These are phyloP conservation scores for Nothoprocta pentlandii DNA, from an alignment of 2,113 vertebrate genomes.

Conservation along the genomic window DNA sequence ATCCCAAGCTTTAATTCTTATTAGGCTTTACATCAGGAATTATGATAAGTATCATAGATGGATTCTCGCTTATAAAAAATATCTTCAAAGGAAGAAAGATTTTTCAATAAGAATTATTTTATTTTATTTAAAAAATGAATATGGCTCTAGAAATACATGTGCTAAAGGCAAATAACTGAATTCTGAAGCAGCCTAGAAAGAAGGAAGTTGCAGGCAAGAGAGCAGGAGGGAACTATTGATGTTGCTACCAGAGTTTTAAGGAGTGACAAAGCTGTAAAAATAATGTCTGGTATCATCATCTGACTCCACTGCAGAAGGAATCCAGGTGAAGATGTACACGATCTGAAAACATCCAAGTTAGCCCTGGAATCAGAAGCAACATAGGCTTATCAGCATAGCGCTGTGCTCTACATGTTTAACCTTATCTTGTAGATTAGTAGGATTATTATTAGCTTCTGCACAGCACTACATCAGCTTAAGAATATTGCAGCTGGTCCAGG, in stretches of 20 bases:
- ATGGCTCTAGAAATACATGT: background rate
- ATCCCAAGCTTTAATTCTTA: background rate
- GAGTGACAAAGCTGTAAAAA: background rate
- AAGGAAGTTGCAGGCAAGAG: background rate
- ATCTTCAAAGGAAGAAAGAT: background rate
- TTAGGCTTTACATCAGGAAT: background rate
- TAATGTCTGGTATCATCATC: background rate
- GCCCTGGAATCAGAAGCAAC: background rate
- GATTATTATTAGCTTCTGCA: background rate
- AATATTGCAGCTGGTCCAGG: background rate
- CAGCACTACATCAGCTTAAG: background rate
- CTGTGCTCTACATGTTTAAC: background rate
- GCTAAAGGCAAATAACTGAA: background rate
- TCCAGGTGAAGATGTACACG: background rate
- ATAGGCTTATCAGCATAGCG: background rate
- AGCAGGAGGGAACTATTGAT: slow-evolving; percentile 1
- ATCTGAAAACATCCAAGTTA: background rate
- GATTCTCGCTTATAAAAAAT: background rate
- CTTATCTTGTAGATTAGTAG: background rate
- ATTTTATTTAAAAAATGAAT: background rate
- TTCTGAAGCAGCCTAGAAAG: background rate
- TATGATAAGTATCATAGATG: background rate
- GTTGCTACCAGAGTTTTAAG: background rate
- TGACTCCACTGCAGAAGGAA: background rate
- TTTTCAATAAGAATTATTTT: background rate